These are phyloP conservation scores for Toxotes jaculatrix DNA, from an alignment of 2,113 vertebrate genomes.

Conservation along the genomic window DNA sequence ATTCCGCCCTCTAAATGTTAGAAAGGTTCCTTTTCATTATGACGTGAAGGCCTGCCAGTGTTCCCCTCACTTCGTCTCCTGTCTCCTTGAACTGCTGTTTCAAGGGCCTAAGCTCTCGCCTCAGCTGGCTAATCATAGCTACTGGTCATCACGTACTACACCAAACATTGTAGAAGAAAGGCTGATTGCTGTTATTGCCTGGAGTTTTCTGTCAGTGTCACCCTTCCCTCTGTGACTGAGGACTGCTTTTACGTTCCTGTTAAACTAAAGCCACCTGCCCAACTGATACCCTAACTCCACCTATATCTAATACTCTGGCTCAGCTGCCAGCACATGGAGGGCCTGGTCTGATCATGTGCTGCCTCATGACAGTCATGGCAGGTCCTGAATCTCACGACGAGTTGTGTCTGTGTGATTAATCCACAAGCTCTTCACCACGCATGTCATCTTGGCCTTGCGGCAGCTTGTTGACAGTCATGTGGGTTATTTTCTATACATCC, in stretches of 20 bases:
- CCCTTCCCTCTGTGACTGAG: slow-evolving; percentile 36
- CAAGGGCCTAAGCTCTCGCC: slow-evolving; percentile 23
- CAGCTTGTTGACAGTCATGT: not conserved
- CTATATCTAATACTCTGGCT: not conserved
- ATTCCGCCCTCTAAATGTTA: not conserved
- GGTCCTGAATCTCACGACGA: not conserved
- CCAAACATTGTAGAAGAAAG: slow-evolving; percentile 46
- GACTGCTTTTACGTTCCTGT: slow-evolving; percentile 33
- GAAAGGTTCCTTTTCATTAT: slow-evolving; percentile 15
- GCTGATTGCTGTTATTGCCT: slow-evolving; percentile 54
- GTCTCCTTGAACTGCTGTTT: slow-evolving; percentile 41
- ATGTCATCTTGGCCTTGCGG: not conserved
- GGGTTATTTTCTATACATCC: not conserved
- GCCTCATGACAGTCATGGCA: slow-evolving; percentile 10
- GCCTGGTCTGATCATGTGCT: slow-evolving; percentile 20
- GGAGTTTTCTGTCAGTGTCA: slow-evolving; percentile 48
- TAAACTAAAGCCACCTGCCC: slow-evolving; percentile 33
- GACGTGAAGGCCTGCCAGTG: not conserved
- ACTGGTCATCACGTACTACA: slow-evolving; percentile 46
- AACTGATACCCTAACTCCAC: slow-evolving; percentile 11
- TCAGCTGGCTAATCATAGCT: slow-evolving; percentile 51
- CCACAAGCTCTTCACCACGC: slow-evolving; percentile 3
- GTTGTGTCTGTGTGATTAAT: slow-evolving; percentile 11
- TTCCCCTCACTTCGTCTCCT: slow-evolving; percentile 1
- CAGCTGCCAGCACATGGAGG: slow-evolving; percentile 10